A percentile compares a stretch with the other conserved stretches of the same genome.
Conservation (phyloP, 2,797 vertebrate genomes). For the Atherinosoma microstoma region DNA sequence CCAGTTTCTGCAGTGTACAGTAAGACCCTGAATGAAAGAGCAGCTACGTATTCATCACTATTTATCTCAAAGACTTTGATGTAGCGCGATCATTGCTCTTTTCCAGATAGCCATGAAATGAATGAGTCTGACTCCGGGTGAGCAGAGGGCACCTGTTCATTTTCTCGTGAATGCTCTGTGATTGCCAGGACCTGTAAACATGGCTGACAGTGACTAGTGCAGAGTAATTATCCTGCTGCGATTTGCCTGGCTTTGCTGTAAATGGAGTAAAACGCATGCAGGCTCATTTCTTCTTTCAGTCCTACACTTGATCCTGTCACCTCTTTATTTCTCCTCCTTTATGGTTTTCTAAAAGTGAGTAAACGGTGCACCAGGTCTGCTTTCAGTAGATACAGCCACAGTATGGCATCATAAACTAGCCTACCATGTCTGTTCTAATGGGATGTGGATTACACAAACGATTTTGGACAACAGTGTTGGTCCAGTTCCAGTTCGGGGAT, state of each 20-base stretch:
- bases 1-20: slow-evolving; percentile 28
- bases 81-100: slow-evolving; percentile 24
- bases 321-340: too few species aligned
- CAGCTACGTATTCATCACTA: slow-evolving; percentile 20
- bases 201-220: slow-evolving; percentile 27
- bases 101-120: slow-evolving; percentile 3
- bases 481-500: neutral
- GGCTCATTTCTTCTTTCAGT: neutral
- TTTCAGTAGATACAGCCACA: neutral
- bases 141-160: slow-evolving; percentile 14
- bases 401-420: neutral
- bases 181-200: slow-evolving; percentile 37
- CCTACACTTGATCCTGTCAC: neutral
- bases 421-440: neutral
- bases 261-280: slow-evolving; percentile 28
- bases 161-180: slow-evolving; percentile 45
- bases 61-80: slow-evolving; percentile 28
- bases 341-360: neutral
- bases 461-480: neutral
- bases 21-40: slow-evolving; percentile 17
- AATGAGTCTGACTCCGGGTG: neutral
- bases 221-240: slow-evolving; percentile 38
- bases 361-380: neutral
- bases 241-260: slow-evolving; percentile 38
- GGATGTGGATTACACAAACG: neutral